Base-by-base conservation (phyloP, 2,113 vertebrate species). In the Lagopus muta region DNA sequence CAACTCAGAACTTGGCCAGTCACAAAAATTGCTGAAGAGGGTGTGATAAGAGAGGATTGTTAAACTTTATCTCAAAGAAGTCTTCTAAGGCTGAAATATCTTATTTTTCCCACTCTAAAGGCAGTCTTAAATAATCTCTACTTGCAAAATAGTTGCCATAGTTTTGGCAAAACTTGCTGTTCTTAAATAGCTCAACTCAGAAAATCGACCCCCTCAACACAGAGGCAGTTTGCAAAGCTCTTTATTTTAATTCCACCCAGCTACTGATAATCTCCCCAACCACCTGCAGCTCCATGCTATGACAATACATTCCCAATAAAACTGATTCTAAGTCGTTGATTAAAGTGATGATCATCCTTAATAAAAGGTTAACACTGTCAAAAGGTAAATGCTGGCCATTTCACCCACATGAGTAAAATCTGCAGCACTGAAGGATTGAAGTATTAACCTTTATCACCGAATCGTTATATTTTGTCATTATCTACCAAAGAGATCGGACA, bases 161-260 rank as follows among this genome's bases (percentile, higher is more conserved):
- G 15, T 20, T 94, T 64, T 34, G 82, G 57, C 65, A 83, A 60
- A 91, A 64, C n/a, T 69, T 3, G 0, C 34, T 52, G 16, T n/a
- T 58, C 62, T 70, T 43, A 8, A 55, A 18, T 1, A 81, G 87
- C 73, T 88, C 84, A 50, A 69, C 2, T 6, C 76, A 84, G 91
- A 76, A 69, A 93, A 92, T 48, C 38, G 86, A 90, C 43, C 86
- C 86, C 86, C 86, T 47, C 57, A 38, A 64, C 54, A 89, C 71
- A 96, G 80, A 94, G 91, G 84, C 89, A 34, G 70, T 6, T 43
- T 92, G 92, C 89, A 92, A 89, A 92, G 89, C 70, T 80, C 89
- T 92, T 92, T 95, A 91, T 91, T 92, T 86, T 89, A 32, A 54
- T 90, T 47, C 85, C 65, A 86, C 34, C 30, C 76, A 2, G 14